phyloP scores from a whole-genome alignment of 37 sponge, comb jelly and placozoan genomes.

The Aplysina aerophoba region DNA sequence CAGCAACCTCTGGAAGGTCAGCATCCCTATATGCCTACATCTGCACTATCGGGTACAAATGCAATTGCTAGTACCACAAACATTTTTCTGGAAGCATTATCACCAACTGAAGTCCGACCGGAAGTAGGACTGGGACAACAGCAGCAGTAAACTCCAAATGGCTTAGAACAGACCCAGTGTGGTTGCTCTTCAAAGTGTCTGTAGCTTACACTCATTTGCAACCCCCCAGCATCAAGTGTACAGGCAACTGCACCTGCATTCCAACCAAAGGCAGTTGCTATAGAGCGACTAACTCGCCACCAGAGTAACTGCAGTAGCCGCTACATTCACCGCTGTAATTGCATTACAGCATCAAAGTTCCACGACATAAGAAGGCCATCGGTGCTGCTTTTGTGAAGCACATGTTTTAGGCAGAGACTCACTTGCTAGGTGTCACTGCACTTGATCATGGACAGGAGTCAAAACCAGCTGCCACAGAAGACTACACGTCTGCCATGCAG shows the following conservation, averaged over 20 bases:
- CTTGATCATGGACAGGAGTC: too few relatives aligned
- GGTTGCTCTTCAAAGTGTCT: not conserved
- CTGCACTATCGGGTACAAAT: not conserved
- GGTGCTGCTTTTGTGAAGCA: not conserved
- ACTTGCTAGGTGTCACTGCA: not conserved
- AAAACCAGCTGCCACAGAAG: slow-evolving; percentile 12
- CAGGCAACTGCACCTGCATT: not conserved
- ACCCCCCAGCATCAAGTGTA: not conserved
- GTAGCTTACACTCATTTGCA: not conserved
- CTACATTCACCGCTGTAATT: slow-evolving; percentile 3
- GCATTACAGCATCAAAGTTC: not conserved
- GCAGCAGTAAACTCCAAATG: too few relatives aligned
- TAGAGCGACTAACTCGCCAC: not conserved
- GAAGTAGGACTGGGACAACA: too few relatives aligned
- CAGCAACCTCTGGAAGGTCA: slow-evolving; percentile 12
- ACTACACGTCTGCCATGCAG: not conserved
- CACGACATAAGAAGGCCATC: not conserved
- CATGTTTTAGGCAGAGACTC: not conserved
- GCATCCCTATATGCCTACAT: not conserved
- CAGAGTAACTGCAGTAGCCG: not conserved
- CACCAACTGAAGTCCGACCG: too few relatives aligned
- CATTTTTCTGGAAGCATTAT: not conserved
- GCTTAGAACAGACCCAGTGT: too few relatives aligned
- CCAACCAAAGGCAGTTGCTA: slow-evolving; percentile 8
- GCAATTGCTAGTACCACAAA: not conserved